Conservation (phyloP, 2,888 invertebrate species). For the Carabus problematicus region DNA sequence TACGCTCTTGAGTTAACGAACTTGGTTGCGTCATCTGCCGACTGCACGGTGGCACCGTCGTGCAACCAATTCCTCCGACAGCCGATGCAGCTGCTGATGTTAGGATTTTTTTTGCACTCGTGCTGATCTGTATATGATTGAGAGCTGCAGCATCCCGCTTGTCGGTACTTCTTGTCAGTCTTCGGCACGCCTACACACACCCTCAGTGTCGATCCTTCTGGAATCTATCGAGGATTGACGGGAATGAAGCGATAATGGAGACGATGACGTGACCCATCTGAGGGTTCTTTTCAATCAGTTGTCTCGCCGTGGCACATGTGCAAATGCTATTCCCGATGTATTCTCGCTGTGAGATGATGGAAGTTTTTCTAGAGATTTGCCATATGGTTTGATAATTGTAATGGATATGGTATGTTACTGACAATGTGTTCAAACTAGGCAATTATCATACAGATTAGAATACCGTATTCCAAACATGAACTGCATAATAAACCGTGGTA, state of each 20-base stretch:
- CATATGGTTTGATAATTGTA: too few relatives aligned
- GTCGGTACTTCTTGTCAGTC: conserved; percentile 9
- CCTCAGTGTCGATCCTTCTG: neutral
- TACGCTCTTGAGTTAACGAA: conserved; percentile 25
- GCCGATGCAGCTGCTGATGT: conserved; percentile 11
- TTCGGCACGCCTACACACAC: conserved; percentile 13
- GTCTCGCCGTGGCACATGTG: conserved; percentile 5
- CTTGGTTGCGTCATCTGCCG: conserved; percentile 26
- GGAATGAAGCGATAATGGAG: conserved; percentile 30
- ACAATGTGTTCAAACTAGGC: too few relatives aligned
- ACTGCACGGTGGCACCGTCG: conserved; percentile 2
- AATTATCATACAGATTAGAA: neutral
- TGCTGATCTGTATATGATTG: conserved; percentile 37
- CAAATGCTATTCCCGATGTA: conserved; percentile 2
- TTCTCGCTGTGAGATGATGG: too few relatives aligned
- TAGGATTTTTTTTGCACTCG: conserved; percentile 5
- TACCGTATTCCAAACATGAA: neutral
- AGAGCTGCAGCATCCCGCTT: conserved; percentile 16
- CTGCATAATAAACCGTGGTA: too few relatives aligned
- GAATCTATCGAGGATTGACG: conserved; percentile 23
- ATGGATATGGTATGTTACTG: neutral
- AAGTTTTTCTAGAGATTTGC: too few relatives aligned
- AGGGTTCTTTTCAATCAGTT: conserved; percentile 2
- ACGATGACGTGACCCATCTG: conserved; percentile 18
- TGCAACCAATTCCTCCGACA: conserved; percentile 6